phyloP scores from a whole-genome alignment of 2,888 invertebrate species.

The Athetis lepigone region DNA sequence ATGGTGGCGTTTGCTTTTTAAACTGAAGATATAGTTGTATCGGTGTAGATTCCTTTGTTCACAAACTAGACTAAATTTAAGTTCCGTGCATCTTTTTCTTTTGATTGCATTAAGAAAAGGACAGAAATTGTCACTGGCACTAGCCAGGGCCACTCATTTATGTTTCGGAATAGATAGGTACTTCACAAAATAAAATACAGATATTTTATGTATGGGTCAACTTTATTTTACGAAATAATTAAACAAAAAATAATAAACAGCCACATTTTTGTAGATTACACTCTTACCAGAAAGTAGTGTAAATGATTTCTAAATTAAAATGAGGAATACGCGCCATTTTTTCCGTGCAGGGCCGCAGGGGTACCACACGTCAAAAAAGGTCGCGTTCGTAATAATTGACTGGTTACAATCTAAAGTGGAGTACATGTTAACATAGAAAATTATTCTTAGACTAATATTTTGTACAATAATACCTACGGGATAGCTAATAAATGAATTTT shows the following conservation, averaged over 20 bases:
- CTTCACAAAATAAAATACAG: constrained; percentile 50
- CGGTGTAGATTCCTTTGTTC: too few species aligned
- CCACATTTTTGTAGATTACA: constrained; percentile 55
- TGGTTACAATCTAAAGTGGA: constrained; percentile 60
- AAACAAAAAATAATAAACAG: constrained; percentile 61
- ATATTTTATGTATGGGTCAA: constrained; percentile 59
- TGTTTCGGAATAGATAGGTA: not conserved
- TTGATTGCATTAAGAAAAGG: too few species aligned
- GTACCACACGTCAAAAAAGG: constrained; percentile 37
- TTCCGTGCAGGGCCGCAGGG: constrained; percentile 36
- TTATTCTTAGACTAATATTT: constrained; percentile 59
- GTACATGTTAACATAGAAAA: constrained; percentile 58
- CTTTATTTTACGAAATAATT: constrained; percentile 68
- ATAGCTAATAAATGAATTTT: constrained; percentile 39
- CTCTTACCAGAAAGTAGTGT: constrained; percentile 45
- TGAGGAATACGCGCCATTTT: constrained; percentile 33
- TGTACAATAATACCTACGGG: constrained; percentile 63
- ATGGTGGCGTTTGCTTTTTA: not conserved
- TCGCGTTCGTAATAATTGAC: constrained; percentile 50
- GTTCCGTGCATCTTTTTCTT: not conserved
- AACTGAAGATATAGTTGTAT: too few species aligned
- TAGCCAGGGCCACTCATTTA: too few species aligned
- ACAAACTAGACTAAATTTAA: too few species aligned
- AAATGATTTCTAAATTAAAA: constrained; percentile 24
- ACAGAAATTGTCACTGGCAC: too few species aligned